Evolutionary conservation across 2,888 invertebrate genomes (phyloP), one percentile per base, ranked within the genome.

Genomic region (Acleris literana): DNA sequence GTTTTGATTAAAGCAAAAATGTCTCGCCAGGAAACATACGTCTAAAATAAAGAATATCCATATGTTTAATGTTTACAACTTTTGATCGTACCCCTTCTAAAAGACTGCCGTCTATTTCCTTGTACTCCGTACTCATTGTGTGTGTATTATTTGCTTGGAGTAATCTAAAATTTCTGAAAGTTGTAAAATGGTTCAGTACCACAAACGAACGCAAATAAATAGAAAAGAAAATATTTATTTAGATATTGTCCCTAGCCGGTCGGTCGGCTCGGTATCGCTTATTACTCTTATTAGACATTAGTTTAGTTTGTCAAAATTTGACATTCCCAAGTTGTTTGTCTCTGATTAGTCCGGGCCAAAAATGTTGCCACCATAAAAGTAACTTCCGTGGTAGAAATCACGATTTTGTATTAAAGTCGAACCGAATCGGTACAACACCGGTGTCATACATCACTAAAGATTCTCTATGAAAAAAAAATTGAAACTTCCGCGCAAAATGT

Each of bases 21-120:
- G 33, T 33, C 33, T 39, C 4, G 1, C 13, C 1, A 48, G 33
- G 4, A 57, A 49, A 43, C 9, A 29, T 33, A 51, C 6, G 46
- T 46, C 11, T 39, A 58, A 44, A 39, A 13, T 48, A 18, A 18
- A 48, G 61, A 39, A 54, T 65, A 44, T 7, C 48, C 64, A 54
- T 46, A 43, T 49, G 44, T 68, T 52, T 18, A 20, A 29, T 22
- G 11, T 49, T 5, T 51, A 9, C 53, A 39, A 57, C 43, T 46
- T 64, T 3, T 18, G 33, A 74, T 85, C 89, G 91, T 93, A 96
- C 96, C 76, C 97, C 97, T 94, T 97, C 97, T 62, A 97, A 88
- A 63, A 95, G 84, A 76, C 96, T 95, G 16, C 97, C 97, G 84
- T 97, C 96, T 68, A 97, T 96, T 80, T 95, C 94, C 49, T 94